Evolutionary conservation across 1,140 invertebrate genomes (phyloP).

Genomic region (Conus betulinus): DNA sequence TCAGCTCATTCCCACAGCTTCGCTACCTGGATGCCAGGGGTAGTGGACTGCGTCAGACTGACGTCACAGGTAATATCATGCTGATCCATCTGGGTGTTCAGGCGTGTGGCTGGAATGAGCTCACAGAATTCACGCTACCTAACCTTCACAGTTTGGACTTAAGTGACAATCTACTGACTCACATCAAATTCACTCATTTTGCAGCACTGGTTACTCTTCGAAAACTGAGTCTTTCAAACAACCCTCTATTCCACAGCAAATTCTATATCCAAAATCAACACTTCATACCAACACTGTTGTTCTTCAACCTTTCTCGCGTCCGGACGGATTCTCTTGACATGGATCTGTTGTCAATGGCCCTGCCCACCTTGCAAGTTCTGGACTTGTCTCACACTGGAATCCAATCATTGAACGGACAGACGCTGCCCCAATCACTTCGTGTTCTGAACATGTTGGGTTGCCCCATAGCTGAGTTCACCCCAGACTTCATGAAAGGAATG

Average conservation of each 20-base stretch:
- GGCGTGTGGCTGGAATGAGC: constrained; percentile 2
- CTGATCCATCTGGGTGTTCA: too few species aligned
- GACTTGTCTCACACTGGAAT: neutral
- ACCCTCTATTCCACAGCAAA: neutral
- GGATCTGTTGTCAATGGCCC: neutral
- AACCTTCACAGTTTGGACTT: constrained; percentile 26
- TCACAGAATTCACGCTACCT: neutral
- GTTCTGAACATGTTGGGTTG: neutral
- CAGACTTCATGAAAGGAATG: neutral
- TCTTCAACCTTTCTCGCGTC: neutral
- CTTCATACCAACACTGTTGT: neutral
- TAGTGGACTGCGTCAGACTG: neutral
- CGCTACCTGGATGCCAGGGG: constrained; percentile 1
- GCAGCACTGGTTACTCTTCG: neutral
- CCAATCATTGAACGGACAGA: neutral
- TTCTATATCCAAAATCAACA: constrained; percentile 3
- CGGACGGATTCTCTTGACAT: neutral
- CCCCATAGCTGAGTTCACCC: neutral
- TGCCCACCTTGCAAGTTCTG: neutral
- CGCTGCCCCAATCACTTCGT: neutral
- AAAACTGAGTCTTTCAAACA: neutral
- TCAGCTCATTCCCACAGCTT: neutral
- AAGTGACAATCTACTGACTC: constrained; percentile 23
- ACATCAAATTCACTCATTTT: neutral
- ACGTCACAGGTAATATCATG: neutral